A percentile compares a stretch with the other conserved stretches of the same genome.
phyloP scores from a whole-genome alignment of 2,888 invertebrate genomes.

The Sarcophaga caerulescens region DNA sequence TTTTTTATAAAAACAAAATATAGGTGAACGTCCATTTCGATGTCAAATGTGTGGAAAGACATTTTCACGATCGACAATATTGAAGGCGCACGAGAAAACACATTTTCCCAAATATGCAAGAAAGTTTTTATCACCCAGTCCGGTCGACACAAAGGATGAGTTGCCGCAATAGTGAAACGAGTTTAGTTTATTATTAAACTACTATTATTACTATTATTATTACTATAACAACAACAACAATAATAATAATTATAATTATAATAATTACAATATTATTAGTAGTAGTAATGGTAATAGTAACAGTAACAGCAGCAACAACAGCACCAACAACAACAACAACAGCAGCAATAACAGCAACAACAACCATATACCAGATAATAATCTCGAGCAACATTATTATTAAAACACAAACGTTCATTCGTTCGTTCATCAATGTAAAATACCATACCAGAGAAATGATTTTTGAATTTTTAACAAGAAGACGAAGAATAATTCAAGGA shows the following conservation, averaged over 20 bases:
- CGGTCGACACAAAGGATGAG: slow-evolving; percentile 91
- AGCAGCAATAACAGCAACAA: slow-evolving; percentile 32
- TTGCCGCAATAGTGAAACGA: slow-evolving; percentile 86
- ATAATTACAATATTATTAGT: slow-evolving; percentile 56
- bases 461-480: neutral
- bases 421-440: neutral
- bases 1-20: slow-evolving; percentile 24
- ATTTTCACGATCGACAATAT: slow-evolving; percentile 93
- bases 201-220: slow-evolving; percentile 81
- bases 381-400: slow-evolving; percentile 58
- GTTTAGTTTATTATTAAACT: slow-evolving; percentile 81
- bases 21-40: slow-evolving; percentile 92
- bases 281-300: slow-evolving; percentile 73
- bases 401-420: slow-evolving; percentile 42
- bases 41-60: slow-evolving; percentile 95
- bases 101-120: slow-evolving; percentile 95
- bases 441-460: neutral
- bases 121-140: slow-evolving; percentile 93
- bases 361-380: slow-evolving; percentile 58
- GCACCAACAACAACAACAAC: slow-evolving; percentile 15
- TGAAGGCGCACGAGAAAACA: slow-evolving; percentile 96
- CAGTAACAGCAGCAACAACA: slow-evolving; percentile 59
- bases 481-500: neutral
- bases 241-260: slow-evolving; percentile 70
- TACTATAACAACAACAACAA: slow-evolving; percentile 77